Base-by-base conservation (phyloP, 2,797 vertebrate species). In the Malurus leucopterus region DNA sequence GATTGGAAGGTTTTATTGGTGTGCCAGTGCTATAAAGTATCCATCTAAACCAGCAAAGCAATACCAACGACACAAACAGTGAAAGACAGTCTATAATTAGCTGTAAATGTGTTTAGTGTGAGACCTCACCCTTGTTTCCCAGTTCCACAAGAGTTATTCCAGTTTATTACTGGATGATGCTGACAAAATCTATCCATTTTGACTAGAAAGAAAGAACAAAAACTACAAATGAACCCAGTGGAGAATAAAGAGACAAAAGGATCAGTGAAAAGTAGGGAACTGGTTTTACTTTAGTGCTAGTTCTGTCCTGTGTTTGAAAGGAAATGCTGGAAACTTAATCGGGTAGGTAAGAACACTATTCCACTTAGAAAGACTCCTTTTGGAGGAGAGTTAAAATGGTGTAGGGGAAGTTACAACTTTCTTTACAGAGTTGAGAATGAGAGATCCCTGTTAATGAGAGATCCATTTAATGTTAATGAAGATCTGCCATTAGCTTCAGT, bases 1-100 rank as follows among this genome's bases (percentile, higher is more conserved):
- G 86, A 46, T 30, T 40, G 62, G 72, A 81, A 86, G 58, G 69
- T 79, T 95, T 92, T 94, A 83, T 71, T 89, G 47, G 29, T 72
- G 11, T 65, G 51, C 65, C 58, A 62, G 65, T 79, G 85, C 63
- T 86, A 20, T 69, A 63, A 93, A 85, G 30, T 84, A 80, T 89
- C 5, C 4, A 20, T 91, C 36, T 86, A 65, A 90, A 78, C 40
- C 29, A 88, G 41, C 53, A 90, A 51, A 84, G 46, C 61, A 64
- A 14, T 84, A 40, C 17, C 16, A 44, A 11, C 5, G 44, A 49
- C 83, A 89, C 40, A 69, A 68, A 47, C 17, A 75, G 41, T 84
- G 87, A 81, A 79, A 89, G 84, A 70, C 44, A 34, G 51, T 50
- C 65, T 72, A 1, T 68, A 90, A 90, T 83, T 85, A 81, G 18